Evolutionary conservation across 2,113 vertebrate species (phyloP).

Genomic region (Paracyprichromis sp.): DNA sequence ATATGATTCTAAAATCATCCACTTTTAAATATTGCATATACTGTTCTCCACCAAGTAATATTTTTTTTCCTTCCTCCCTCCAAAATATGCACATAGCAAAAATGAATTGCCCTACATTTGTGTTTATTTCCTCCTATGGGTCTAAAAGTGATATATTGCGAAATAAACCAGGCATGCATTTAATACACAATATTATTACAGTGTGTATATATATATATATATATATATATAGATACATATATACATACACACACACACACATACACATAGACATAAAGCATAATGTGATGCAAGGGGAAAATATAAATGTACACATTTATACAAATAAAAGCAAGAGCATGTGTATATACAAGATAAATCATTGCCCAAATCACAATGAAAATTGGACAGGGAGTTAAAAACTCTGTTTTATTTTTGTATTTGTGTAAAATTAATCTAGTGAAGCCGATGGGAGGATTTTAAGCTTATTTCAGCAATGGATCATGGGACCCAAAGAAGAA

Average conservation of each 20-base stretch:
- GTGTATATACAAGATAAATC: neutral
- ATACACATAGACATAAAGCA: neutral
- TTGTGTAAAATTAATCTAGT: conserved; percentile 30
- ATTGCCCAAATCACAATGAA: neutral
- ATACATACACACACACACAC: fast-evolving
- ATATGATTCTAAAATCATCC: neutral
- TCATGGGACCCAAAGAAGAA: conserved; percentile 32
- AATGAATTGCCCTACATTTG: neutral
- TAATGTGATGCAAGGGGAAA: neutral
- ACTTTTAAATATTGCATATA: neutral
- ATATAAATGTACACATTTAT: neutral
- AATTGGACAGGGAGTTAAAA: neutral
- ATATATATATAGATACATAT: fast-evolving
- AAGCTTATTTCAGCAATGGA: conserved; percentile 36
- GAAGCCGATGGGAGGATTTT: conserved; percentile 26
- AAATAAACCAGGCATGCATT: neutral
- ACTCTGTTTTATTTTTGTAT: conserved; percentile 2
- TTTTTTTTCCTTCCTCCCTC: neutral
- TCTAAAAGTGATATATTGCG: neutral
- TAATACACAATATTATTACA: neutral
- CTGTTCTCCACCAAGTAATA: neutral
- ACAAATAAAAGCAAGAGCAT: neutral
- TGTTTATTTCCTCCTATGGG: neutral
- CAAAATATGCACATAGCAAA: neutral
- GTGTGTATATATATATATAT: neutral